Percentiles rank a stretch among this genome's conserved stretches.
These are phyloP conservation scores for Parauchenoglanis punctatus DNA, from an alignment of 2,797 vertebrate species.

Conservation along the genomic window DNA sequence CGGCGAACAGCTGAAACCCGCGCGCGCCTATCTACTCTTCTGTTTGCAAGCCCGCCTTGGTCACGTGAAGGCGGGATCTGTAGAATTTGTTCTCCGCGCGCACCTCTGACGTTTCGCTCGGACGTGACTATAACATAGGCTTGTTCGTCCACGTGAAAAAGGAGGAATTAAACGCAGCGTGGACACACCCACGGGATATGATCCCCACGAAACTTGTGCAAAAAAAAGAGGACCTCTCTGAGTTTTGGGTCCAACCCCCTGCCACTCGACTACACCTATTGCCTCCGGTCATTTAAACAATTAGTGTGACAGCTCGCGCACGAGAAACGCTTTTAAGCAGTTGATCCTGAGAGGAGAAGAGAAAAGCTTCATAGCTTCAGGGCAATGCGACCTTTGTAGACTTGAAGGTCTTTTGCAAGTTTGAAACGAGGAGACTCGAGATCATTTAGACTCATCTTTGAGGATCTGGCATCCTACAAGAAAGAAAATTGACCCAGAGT, in stretches of 20 bases:
- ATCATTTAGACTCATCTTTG: neutral
- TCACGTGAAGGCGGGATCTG: neutral
- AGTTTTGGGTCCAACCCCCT: conserved; percentile 39
- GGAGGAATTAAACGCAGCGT: conserved; percentile 33
- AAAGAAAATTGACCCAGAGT: neutral
- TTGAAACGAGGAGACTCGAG: neutral
- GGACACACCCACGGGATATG: conserved; percentile 51
- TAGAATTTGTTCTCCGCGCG: neutral
- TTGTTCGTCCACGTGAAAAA: neutral
- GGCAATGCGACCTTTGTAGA: conserved; percentile 6
- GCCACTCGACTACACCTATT: conserved; percentile 11
- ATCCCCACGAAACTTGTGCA: conserved; percentile 46
- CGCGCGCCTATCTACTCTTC: neutral
- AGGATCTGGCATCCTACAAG: conserved; percentile 25
- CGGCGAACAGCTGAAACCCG: neutral
- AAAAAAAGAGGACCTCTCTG: conserved; percentile 28
- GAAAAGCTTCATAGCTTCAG: neutral
- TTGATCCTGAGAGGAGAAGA: neutral
- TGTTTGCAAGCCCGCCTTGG: neutral
- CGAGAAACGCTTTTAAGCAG: neutral
- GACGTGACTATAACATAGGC: neutral
- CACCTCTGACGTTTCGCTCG: neutral
- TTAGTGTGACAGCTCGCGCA: conserved; percentile 33
- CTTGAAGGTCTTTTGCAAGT: conserved; percentile 14
- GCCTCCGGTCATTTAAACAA: neutral